phyloP scores from a whole-genome alignment of 2,113 vertebrate genomes.

The Etheostoma spectabile region DNA sequence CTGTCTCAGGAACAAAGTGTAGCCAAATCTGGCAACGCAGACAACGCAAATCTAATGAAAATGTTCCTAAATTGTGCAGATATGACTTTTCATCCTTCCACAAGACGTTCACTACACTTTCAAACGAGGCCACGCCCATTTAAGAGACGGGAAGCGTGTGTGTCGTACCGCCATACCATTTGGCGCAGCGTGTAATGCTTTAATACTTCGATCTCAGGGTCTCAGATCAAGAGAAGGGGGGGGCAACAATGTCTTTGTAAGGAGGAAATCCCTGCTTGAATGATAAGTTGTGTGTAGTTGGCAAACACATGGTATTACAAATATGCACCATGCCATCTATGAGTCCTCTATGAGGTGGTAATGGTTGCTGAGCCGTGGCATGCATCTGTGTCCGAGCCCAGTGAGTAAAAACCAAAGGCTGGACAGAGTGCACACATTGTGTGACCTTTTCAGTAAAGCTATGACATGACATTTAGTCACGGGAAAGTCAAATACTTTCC shows the following conservation, averaged over 20 bases:
- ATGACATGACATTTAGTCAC: conserved; percentile 58
- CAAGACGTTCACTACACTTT: too few relatives aligned
- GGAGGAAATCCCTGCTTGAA: neutral
- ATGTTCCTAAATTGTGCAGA: too few relatives aligned
- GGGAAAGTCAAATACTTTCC: conserved; percentile 65
- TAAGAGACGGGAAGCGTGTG: too few relatives aligned
- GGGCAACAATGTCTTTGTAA: neutral
- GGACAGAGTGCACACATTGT: conserved; percentile 38
- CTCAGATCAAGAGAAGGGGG: neutral
- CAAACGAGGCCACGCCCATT: too few relatives aligned
- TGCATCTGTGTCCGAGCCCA: neutral
- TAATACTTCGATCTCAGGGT: neutral
- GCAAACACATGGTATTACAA: neutral
- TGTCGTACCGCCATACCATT: too few relatives aligned
- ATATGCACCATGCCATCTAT: neutral
- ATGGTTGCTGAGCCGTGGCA: conserved; percentile 7
- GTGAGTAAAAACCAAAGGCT: conserved; percentile 46
- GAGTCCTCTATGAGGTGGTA: neutral
- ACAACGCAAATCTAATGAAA: too few relatives aligned
- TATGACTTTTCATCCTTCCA: too few relatives aligned
- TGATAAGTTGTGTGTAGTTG: neutral
- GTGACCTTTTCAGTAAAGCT: conserved; percentile 48
- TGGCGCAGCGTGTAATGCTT: too few relatives aligned
- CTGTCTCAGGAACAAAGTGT: too few relatives aligned
- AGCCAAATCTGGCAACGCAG: too few relatives aligned